Percentiles rank a stretch among this genome's conserved stretches.
phyloP scores from a whole-genome alignment of 2,113 vertebrate genomes.

The Grammatotria lemairii region DNA sequence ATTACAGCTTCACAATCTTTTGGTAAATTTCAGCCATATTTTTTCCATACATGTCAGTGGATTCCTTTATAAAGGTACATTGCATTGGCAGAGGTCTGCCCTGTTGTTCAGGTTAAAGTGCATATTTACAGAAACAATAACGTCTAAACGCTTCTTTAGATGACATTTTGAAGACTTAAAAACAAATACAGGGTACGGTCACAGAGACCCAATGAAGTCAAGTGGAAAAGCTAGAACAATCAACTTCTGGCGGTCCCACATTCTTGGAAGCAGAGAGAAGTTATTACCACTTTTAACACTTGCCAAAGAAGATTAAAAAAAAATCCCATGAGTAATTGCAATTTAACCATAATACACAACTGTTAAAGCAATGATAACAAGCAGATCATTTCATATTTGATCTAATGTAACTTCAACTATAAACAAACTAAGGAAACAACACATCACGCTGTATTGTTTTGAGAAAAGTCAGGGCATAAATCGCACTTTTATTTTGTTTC shows the following conservation, averaged over 20 bases:
- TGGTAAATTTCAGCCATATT: background rate
- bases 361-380: background rate
- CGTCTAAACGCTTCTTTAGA: background rate
- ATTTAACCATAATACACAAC: background rate
- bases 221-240: background rate
- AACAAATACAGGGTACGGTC: background rate
- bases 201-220: background rate
- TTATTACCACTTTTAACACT: background rate
- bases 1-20: background rate
- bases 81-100: background rate
- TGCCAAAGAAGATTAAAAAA: background rate
- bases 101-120: background rate
- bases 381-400: background rate
- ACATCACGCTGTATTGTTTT: slow-evolving; percentile 1
- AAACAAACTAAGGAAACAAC: slow-evolving; percentile 1
- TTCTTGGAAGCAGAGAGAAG: background rate
- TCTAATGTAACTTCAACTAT: background rate
- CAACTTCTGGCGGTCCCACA: background rate
- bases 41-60: background rate
- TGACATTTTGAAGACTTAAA: background rate
- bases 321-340: background rate
- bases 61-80: background rate
- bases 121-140: background rate
- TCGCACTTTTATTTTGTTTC: background rate
- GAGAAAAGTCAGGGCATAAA: background rate